Base-by-base conservation (phyloP, 2,797 vertebrate genomes). In the Cyclopterus lumpus region DNA sequence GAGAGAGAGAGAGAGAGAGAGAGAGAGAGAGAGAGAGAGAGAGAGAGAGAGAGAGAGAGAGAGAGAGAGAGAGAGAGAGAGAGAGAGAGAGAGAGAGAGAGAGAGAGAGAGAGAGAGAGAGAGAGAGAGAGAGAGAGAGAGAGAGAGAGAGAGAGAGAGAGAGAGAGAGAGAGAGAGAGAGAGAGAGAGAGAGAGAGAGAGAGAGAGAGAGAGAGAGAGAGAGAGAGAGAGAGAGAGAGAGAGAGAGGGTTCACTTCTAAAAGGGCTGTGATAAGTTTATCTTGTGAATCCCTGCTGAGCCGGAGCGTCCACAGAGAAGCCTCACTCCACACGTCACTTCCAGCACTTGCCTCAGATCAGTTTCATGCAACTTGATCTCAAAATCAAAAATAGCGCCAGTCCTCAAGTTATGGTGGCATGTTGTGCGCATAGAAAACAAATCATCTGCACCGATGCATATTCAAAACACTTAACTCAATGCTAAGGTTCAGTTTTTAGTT, bases 301-400 rank as follows among this genome's bases (percentile, higher is more conserved):
- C 18, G 5, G 55, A 74, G 51, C 34, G 8, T 66, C 67, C 26
- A 0, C 65, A 69, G 62, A 70, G 82, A 60, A 77, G 22, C 74
- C 9, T 5, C 53, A 10, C 75, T 46, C 69, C 73, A 28, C 77
- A 32, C 78, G 57, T 62, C 75, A 58, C 49, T 86, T 87, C 79
- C 84, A 86, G 73, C 66, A 69, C 71, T 73, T 48, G 49, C 70
- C 67, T 71, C 67, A 80, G 93, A 93, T 93, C 84, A 54, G 72
- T 91, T 95, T 93, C 90, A 77, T 89, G 93, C 77, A 95, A 94
- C 89, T 73, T 68, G 89, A 94, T 71, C 92, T 88, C 63, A 63
- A 9, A 67, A 79, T 89, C 81, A 75, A 89, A 94, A 94, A 95
- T 92, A 93, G 92, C 46, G 42, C 36, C 10, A 24, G 72, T 74